Conservation (phyloP, 1,140 invertebrate genomes). For the Tribolium castaneum region DNA sequence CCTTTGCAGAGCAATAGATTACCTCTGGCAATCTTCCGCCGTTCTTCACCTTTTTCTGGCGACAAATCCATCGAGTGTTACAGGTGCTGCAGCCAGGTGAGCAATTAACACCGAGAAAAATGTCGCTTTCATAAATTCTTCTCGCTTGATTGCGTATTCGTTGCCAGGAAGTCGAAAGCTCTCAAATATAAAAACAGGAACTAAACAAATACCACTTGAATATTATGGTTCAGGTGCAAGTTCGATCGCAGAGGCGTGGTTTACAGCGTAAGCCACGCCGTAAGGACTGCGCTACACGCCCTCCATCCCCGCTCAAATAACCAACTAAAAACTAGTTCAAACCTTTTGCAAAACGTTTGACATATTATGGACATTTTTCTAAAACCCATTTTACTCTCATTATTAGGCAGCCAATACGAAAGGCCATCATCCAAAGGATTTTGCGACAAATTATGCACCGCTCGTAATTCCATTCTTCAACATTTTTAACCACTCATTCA, state of each 20-base stretch:
- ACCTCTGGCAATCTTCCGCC: slow-evolving; percentile 39
- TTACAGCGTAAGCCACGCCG: slow-evolving; percentile 51
- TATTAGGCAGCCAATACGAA: neutral
- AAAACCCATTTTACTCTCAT: neutral
- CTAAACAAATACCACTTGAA: slow-evolving; percentile 38
- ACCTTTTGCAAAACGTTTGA: slow-evolving; percentile 54
- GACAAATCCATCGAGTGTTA: neutral
- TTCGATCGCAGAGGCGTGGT: slow-evolving; percentile 58
- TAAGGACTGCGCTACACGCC: slow-evolving; percentile 51
- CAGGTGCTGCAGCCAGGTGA: slow-evolving; percentile 1
- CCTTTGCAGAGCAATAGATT: slow-evolving; percentile 54
- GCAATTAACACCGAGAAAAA: slow-evolving; percentile 23
- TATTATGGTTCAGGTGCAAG: slow-evolving; percentile 55
- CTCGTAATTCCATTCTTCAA: neutral
- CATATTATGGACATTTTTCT: slow-evolving; percentile 41
- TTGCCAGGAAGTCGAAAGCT: slow-evolving; percentile 6
- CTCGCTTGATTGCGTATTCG: neutral
- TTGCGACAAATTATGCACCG: neutral
- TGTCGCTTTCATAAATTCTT: slow-evolving; percentile 10
- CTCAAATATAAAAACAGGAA: slow-evolving; percentile 16
- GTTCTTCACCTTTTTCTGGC: slow-evolving; percentile 24
- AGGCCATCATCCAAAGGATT: neutral
- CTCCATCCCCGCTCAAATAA: slow-evolving; percentile 52
- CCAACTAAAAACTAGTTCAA: slow-evolving; percentile 56
- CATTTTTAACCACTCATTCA: neutral